Conservation (phyloP, 1,140 invertebrate genomes). For the Caenorhabditis brenneri region DNA sequence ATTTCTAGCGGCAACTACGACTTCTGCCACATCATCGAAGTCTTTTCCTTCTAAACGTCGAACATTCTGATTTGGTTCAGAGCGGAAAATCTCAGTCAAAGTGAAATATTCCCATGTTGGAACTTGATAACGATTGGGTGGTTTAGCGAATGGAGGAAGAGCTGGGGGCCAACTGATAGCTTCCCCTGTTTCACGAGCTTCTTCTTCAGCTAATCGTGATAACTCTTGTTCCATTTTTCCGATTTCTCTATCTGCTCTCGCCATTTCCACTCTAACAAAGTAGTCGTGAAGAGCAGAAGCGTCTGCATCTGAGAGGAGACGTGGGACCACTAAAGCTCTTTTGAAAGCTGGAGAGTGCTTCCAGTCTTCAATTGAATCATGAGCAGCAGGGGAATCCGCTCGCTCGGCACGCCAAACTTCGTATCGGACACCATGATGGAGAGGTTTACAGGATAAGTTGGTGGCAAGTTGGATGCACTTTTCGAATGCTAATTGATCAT, state of each 20-base stretch:
- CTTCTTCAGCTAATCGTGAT: conserved; percentile 56
- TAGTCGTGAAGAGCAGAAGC: conserved; percentile 64
- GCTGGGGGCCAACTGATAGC: conserved; percentile 62
- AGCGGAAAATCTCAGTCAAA: conserved; percentile 64
- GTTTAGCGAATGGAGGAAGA: conserved; percentile 50
- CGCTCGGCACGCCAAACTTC: not conserved
- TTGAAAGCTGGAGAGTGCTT: conserved; percentile 60
- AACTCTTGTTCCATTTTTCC: conserved; percentile 5
- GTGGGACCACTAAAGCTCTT: conserved; percentile 63
- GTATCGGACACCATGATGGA: conserved; percentile 47
- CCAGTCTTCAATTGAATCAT: conserved; percentile 61
- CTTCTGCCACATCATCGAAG: conserved; percentile 62
- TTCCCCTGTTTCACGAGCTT: conserved; percentile 53
- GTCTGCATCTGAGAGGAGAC: conserved; percentile 66
- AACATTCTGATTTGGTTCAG: conserved; percentile 66
- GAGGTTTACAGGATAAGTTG: conserved; percentile 61
- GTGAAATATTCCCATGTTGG: conserved; percentile 69
- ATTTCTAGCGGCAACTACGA: conserved; percentile 54
- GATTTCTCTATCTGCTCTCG: not conserved
- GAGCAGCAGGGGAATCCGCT: conserved; percentile 58
- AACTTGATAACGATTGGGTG: conserved; percentile 68
- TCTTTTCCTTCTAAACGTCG: conserved; percentile 61
- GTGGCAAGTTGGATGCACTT: conserved; percentile 66
- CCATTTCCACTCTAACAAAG: conserved; percentile 66
- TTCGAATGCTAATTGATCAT: conserved; percentile 67